These are phyloP conservation scores for Cochlearius cochlearius DNA, from an alignment of 2,113 vertebrate genomes.

Conservation along the genomic window DNA sequence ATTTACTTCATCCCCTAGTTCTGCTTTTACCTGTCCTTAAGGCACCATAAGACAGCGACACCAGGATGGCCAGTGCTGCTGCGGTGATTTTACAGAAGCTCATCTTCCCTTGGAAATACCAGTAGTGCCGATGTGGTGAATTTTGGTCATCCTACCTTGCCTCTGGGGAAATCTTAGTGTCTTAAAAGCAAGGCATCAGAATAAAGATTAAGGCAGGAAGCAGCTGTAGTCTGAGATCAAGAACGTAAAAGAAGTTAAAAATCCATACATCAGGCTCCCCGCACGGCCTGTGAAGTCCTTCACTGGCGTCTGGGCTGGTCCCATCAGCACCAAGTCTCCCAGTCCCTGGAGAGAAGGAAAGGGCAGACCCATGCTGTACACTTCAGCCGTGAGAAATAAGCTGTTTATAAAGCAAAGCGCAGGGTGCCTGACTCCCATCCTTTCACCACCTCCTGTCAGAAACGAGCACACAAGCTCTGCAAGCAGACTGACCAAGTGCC, in stretches of 20 bases:
- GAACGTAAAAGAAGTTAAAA: background rate
- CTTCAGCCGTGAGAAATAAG: background rate
- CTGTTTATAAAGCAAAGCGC: background rate
- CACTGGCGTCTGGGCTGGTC: background rate
- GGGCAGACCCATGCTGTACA: background rate
- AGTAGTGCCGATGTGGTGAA: fast-evolving
- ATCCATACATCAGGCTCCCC: background rate
- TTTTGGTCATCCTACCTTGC: background rate
- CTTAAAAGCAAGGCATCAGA: background rate
- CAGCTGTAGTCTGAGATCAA: background rate
- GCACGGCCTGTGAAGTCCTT: background rate
- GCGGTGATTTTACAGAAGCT: background rate
- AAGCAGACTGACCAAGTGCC: background rate
- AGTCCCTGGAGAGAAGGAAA: background rate
- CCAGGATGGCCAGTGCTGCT: background rate
- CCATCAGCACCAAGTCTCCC: too few species aligned
- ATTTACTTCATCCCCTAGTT: background rate
- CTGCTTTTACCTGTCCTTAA: background rate
- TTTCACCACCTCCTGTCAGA: background rate
- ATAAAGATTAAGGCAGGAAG: background rate
- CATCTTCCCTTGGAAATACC: background rate
- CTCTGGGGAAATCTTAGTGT: background rate
- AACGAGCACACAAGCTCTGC: background rate
- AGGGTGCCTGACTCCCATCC: background rate
- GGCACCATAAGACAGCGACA: background rate